Evolutionary conservation across 1,140 invertebrate species (phyloP), one percentile per base, ranked within the genome.

Genomic region (Carposina sasakii): DNA sequence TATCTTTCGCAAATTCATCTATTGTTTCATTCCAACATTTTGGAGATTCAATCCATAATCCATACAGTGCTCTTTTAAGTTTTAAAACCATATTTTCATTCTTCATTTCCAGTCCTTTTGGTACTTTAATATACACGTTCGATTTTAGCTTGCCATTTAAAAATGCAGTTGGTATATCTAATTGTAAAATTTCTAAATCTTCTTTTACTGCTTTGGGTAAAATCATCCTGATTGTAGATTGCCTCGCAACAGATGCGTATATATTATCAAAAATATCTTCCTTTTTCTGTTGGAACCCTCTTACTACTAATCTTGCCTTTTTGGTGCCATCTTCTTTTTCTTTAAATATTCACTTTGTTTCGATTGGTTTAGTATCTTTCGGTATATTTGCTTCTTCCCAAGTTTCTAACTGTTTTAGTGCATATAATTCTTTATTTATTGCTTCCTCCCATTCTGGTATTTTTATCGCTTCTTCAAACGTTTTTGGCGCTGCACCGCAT

Each of bases 21-120:
- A 13, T 28, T 28, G 12, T 28, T 28, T 52, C 22, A 34, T 55
- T 55, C 52, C 55, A 28, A 12, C 24, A 28, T 28, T 28, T 28
- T 6, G 24, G 24, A 28, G 24, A 28, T 28, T 28, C 24, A 12
- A 28, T 12, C 24, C n/a, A n/a, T n/a, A 28, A 28, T 12, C 24
- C 24, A 28, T 28, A 28, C 6, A 28, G 24, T 12, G 24, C 24
- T 28, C 24, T 28, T 6, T 28, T 28, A 28, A 28, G 24, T 28
- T 28, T 28, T 28, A 28, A 28, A 28, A 28, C 24, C 12, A 6
- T 28, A 28, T 28, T 28, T 28, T 28, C 24, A 28, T 28, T 6
- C 12, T 28, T 12, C 12, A 28, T 28, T 28, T 28, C 24, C 24
- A 28, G 24, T 28, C 24, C 24, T 28, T 28, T 6, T 12, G 24